phyloP scores from a whole-genome alignment of 2,113 vertebrate genomes.

The Crypturellus undulatus region DNA sequence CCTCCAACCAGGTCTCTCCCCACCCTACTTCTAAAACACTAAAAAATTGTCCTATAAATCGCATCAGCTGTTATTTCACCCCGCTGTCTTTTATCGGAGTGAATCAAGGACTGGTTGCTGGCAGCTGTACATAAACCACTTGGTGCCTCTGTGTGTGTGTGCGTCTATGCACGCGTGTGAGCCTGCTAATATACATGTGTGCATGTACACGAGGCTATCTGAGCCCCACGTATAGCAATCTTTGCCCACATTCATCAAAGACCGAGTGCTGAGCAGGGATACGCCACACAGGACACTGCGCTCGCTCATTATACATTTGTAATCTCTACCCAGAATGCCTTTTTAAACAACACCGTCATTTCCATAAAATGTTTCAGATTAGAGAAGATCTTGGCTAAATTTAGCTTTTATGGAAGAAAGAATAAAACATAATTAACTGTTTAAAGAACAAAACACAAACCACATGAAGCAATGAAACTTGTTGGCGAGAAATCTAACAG shows the following conservation, averaged over 20 bases:
- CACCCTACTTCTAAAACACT: not conserved
- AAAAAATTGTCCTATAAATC: fast-evolving
- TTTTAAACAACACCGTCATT: constrained; percentile 66
- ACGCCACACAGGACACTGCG: not conserved
- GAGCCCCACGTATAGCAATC: constrained; percentile 10
- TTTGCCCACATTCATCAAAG: constrained; percentile 32
- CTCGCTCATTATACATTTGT: constrained; percentile 43
- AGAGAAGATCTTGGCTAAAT: constrained; percentile 81
- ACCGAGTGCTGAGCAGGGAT: not conserved
- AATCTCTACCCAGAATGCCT: constrained; percentile 40
- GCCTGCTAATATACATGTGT: not conserved
- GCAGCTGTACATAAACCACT: not conserved
- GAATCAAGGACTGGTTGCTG: not conserved
- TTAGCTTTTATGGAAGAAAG: constrained; percentile 84
- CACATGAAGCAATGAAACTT: constrained; percentile 81
- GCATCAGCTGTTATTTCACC: not conserved
- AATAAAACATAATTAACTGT: constrained; percentile 82
- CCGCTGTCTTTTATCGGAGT: not conserved
- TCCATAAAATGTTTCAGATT: constrained; percentile 81
- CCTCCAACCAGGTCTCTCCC: not conserved
- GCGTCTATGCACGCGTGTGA: not conserved
- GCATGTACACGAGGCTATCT: not conserved
- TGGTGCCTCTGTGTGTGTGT: not conserved
- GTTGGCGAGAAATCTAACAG: constrained; percentile 84
- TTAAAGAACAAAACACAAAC: constrained; percentile 84